These are phyloP conservation scores for Trisateles emortualis DNA, from an alignment of 2,888 invertebrate genomes.

Conservation along the genomic window DNA sequence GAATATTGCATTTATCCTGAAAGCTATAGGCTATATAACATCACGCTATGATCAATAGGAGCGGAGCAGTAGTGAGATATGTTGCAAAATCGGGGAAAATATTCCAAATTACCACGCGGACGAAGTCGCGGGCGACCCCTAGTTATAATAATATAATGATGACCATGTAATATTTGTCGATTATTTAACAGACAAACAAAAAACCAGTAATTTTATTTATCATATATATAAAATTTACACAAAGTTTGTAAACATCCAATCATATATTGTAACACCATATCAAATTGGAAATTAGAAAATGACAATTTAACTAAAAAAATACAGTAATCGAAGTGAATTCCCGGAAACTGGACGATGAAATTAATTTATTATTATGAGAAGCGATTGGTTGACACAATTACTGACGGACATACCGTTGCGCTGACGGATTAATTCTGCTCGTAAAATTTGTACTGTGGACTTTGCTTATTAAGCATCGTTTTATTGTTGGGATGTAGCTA, in stretches of 20 bases:
- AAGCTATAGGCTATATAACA: too few relatives aligned
- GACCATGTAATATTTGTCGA: too few relatives aligned
- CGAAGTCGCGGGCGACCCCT: too few relatives aligned
- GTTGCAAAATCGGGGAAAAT: too few relatives aligned
- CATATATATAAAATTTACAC: neutral
- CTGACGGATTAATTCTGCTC: conserved; percentile 70
- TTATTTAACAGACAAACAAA: too few relatives aligned
- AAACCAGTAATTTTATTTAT: too few relatives aligned
- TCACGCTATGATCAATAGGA: too few relatives aligned
- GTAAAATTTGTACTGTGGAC: conserved; percentile 66
- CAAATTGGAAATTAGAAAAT: neutral
- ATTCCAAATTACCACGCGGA: too few relatives aligned
- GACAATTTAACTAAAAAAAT: conserved; percentile 2
- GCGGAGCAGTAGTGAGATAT: too few relatives aligned
- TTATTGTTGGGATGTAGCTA: conserved; percentile 25
- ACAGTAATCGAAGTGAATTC: conserved; percentile 18
- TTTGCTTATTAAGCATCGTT: conserved; percentile 53
- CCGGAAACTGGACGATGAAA: conserved; percentile 40
- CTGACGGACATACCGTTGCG: conserved; percentile 54
- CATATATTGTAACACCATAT: neutral
- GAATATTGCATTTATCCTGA: too few relatives aligned
- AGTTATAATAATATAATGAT: too few relatives aligned
- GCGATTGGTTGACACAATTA: conserved; percentile 68
- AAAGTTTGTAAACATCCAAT: neutral
- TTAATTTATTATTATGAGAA: conserved; percentile 65